A percentile compares a stretch with the other conserved stretches of the same genome.
Evolutionary conservation across 2,113 vertebrate species (phyloP).

Genomic region (Phyllostomus discolor): DNA sequence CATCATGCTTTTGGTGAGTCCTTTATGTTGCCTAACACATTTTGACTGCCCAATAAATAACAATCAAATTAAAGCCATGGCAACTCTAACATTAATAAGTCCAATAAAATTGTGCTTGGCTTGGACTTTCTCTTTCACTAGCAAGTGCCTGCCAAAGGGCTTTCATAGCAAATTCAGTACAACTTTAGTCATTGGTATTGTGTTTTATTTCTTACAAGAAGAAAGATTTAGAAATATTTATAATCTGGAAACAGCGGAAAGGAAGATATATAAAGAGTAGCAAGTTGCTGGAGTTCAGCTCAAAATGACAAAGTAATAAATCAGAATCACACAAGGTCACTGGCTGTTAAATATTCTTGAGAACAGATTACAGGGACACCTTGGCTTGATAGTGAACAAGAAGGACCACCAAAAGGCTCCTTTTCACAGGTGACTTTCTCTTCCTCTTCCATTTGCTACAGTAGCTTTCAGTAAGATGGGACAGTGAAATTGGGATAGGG

Average conservation of each 20-base stretch:
- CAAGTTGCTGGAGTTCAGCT: not conserved
- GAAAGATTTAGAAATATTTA: not conserved
- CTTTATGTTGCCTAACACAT: not conserved
- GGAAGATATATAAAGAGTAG: not conserved
- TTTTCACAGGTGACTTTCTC: not conserved
- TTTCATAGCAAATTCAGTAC: not conserved
- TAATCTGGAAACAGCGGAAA: not conserved
- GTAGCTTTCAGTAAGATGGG: not conserved
- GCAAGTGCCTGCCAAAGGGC: not conserved
- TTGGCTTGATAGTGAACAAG: not conserved
- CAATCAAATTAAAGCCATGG: not conserved
- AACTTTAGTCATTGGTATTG: not conserved
- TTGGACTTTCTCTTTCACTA: not conserved
- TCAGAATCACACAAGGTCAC: not conserved
- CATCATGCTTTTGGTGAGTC: not conserved
- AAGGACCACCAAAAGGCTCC: not conserved
- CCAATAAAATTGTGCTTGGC: not conserved
- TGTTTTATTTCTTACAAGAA: not conserved
- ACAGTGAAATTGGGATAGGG: not conserved
- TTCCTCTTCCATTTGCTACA: not conserved
- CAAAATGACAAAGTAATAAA: conserved; percentile 20
- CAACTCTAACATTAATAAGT: not conserved
- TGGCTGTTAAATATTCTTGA: not conserved
- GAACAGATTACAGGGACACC: not conserved
- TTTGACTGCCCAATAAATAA: conserved; percentile 17